A percentile compares a stretch with the other conserved stretches of the same genome.
Evolutionary conservation across 2,113 vertebrate species (phyloP).

Genomic region (Tonatia bakeri): DNA sequence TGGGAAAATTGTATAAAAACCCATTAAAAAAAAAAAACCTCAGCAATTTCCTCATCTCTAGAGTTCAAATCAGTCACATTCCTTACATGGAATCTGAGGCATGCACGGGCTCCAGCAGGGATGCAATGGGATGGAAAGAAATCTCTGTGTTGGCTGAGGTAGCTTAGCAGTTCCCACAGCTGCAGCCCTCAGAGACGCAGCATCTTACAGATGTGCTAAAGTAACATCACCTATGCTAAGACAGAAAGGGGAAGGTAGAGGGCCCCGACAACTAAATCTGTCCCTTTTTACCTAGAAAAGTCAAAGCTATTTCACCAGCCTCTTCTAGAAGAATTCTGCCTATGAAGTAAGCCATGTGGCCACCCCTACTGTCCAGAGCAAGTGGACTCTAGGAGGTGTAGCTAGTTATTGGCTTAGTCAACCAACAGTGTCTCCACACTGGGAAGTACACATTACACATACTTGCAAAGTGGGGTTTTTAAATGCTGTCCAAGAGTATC

Average conservation of each 20-base stretch:
- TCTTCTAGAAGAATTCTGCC: neutral
- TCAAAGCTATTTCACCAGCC: neutral
- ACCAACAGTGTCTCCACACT: neutral
- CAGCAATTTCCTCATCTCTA: neutral
- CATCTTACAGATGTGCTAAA: neutral
- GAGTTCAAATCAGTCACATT: neutral
- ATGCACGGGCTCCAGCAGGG: neutral
- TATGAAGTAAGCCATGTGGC: neutral
- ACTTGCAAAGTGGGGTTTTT: neutral
- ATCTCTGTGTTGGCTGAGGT: neutral
- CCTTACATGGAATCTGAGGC: neutral
- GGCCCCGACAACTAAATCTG: neutral
- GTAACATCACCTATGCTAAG: neutral
- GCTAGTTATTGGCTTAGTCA: neutral
- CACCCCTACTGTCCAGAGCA: neutral
- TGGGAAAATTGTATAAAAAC: neutral
- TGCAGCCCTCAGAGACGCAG: too few species aligned
- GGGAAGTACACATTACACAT: neutral
- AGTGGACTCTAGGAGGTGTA: too few species aligned
- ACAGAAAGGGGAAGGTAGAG: neutral
- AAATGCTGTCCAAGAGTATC: neutral
- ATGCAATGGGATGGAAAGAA: neutral
- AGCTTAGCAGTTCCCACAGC: neutral
- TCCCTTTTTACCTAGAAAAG: neutral
- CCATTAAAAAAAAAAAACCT: neutral